Evolutionary conservation across 2,113 vertebrate genomes (phyloP), one percentile per base, ranked within the genome.

Genomic region (Hucho hucho): DNA sequence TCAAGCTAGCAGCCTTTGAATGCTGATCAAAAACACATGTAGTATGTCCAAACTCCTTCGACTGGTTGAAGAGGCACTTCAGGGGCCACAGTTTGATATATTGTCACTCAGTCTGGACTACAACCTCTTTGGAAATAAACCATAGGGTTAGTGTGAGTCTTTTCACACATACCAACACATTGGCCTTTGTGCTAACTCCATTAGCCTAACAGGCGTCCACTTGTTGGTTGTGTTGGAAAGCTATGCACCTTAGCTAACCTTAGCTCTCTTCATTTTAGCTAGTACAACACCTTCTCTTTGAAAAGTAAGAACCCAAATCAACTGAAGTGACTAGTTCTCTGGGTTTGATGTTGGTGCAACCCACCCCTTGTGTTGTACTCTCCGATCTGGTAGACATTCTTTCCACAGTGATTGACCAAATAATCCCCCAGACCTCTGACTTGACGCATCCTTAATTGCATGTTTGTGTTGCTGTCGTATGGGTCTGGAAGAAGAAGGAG

Each of bases 391-490:
- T 71, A 13, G 11, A 24, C 64, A 76, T 79, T 72, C 75, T 58
- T 37, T 68, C 64, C 76, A 43, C 37, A 66, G 72, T 77, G 28
- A 85, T 85, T 71, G 75, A 81, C 81, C 75, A 77, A 87, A 88
- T 79, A 89, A 87, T 89, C 59, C 76, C 79, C 73, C 63, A 16
- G 14, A 73, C 24, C 69, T 80, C 81, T 83, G 83, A 90, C 69
- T 91, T 91, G 86, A 89, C 90, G 81, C 67, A 67, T 70, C 77
- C 78, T 20, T 89, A 90, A 93, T 91, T 87, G 66, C 79, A 89
- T 86, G 89, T 90, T 91, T 89, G 80, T 74, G 77, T 82, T 91
- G 74, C 73, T 79, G 83, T 86, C 53, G 58, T 80, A 84, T 72
- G 78, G 70, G 73, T 71, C 80, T 90, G 81, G 79, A 87, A 83